Percentiles rank a stretch among this genome's conserved stretches.
phyloP scores from a whole-genome alignment of 2,888 invertebrate species.

The Acleris emargana region DNA sequence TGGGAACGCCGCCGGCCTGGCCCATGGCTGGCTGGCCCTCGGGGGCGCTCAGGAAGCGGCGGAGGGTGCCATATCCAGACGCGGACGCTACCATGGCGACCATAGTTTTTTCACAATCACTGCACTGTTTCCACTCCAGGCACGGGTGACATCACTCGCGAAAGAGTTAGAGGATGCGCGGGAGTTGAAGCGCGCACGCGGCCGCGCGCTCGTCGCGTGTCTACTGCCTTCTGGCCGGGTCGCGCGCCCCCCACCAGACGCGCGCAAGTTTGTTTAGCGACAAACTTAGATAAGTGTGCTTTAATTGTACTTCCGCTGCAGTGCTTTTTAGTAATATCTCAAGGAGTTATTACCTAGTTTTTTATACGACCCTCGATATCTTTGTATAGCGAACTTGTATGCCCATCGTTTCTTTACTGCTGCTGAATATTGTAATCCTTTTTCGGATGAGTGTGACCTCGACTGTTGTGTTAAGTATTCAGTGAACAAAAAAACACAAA shows the following conservation, averaged over 20 bases:
- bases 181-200: conserved; percentile 57
- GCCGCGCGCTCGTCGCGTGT: conserved; percentile 69
- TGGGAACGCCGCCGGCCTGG: conserved; percentile 61
- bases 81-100: conserved; percentile 81
- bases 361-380: too few relatives aligned
- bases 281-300: conserved; percentile 59
- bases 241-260: conserved; percentile 58
- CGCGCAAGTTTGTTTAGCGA: conserved; percentile 46
- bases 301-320: conserved; percentile 53
- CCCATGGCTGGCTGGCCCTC: conserved; percentile 65
- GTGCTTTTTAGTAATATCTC: conserved; percentile 23
- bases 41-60: conserved; percentile 78
- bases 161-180: conserved; percentile 47
- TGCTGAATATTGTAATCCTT: too few relatives aligned
- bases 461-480: too few relatives aligned
- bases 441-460: too few relatives aligned
- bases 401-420: too few relatives aligned
- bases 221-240: conserved; percentile 54
- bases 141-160: conserved; percentile 71
- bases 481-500: too few relatives aligned
- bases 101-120: conserved; percentile 59
- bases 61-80: conserved; percentile 79
- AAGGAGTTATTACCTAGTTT: not conserved
- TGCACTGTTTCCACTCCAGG: conserved; percentile 56
- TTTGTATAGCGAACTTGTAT: too few relatives aligned